Evolutionary conservation across 2,797 vertebrate species (phyloP), one percentile per base, ranked within the genome.

Genomic region (Xenops minutus): DNA sequence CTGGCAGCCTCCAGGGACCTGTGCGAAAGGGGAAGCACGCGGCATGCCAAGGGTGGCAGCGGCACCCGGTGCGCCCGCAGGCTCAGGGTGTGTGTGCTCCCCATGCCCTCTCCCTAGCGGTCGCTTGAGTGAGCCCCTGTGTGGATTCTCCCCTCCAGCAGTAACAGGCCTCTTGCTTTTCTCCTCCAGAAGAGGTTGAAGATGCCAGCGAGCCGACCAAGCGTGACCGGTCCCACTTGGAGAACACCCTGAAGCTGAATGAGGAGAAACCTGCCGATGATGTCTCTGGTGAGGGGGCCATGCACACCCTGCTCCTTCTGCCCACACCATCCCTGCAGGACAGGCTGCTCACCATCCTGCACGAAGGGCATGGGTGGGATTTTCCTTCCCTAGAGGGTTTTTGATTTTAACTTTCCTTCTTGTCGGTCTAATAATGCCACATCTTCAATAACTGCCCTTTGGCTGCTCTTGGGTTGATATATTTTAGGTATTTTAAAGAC

Each of bases 211-310:
- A 98, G 77, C 95, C 97, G 4, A 96, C 94, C 77, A 95, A 98
- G 95, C 98, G 99, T 12, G 99, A 99, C 97, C 98, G 98, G 93
- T 98, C 98, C 96, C 99, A 99, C 97, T 98, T 99, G 7, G 99
- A 99, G n/a, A 98, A 97, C 95, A 99, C 99, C 14, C 97, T 99
- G 93, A 98, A 99, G 87, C 98, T 99, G 78, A 98, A 98, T 2
- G 97, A 99, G 66, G 99, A 99, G 37, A 99, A 99, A 46, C 98
- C 98, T 3, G 92, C 98, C 0, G 98, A 98, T 34, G 99, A 99
- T 86, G 99, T 99, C 97, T 98, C 99, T 96, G 99, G 99, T 99
- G 95, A 97, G 89, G 26, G 62, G 41, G 13, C 10, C 22, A 1
- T 0, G 23, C 4, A 2, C 10, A 34, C 16, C 76, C 27, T 17